Conservation (phyloP, 23 tunicate species). For the Halocynthia roretzi region DNA sequence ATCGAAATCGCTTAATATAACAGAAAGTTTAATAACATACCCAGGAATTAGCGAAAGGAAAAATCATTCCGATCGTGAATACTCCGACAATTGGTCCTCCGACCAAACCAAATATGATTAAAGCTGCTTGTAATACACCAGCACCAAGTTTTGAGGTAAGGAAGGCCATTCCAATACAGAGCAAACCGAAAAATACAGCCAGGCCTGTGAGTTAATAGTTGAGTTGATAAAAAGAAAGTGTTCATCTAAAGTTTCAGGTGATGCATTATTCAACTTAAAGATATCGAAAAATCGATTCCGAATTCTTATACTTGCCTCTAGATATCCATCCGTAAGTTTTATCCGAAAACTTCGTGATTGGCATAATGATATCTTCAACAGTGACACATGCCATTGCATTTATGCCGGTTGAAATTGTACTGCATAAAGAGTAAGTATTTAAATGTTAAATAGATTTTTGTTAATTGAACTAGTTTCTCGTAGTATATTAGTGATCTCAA, state of each 20-base stretch:
- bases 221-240: too few species aligned
- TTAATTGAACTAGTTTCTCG: too few species aligned
- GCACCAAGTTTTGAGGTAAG: slow-evolving; percentile 58
- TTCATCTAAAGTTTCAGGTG: not conserved
- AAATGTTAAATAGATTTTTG: not conserved
- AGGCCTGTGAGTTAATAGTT: slow-evolving; percentile 24
- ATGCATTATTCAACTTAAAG: not conserved
- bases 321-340: slow-evolving; percentile 40
- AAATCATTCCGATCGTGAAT: slow-evolving; percentile 62
- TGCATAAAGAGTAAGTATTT: not conserved
- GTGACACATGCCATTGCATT: slow-evolving; percentile 68
- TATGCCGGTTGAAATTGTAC: slow-evolving; percentile 64
- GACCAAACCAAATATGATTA: slow-evolving; percentile 69
- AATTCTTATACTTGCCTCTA: slow-evolving; percentile 16
- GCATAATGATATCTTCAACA: slow-evolving; percentile 52
- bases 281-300: not conserved
- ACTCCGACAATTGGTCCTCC: slow-evolving; percentile 85
- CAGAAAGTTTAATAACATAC: slow-evolving; percentile 29
- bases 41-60: slow-evolving; percentile 73
- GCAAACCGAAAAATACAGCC: slow-evolving; percentile 59
- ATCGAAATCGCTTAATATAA: not conserved
- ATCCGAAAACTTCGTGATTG: slow-evolving; percentile 21
- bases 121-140: slow-evolving; percentile 80
- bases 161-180: slow-evolving; percentile 83
- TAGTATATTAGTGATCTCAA: too few species aligned